These are phyloP conservation scores for Panthera uncia DNA, from an alignment of 2,113 vertebrate species.

Conservation along the genomic window DNA sequence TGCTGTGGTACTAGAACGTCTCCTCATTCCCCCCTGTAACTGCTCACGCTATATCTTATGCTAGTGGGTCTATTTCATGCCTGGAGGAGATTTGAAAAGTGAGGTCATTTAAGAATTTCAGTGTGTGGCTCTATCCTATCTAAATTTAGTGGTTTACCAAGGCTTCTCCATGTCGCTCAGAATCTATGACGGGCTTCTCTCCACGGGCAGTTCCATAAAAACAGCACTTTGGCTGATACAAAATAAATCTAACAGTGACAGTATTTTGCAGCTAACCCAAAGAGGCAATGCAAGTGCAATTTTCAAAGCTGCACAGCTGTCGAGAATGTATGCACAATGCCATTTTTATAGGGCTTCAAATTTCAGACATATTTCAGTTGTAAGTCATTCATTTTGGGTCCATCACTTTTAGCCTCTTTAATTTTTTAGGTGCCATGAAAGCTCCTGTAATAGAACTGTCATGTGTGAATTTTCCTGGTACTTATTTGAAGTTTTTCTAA, in stretches of 20 bases:
- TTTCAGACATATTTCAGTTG: background rate
- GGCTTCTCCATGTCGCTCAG: rapidly evolving
- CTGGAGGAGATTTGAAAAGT: background rate
- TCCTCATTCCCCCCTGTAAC: background rate
- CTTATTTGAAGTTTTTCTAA: no score
- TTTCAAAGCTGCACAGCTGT: background rate
- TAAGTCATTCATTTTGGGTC: background rate
- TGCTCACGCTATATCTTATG: background rate
- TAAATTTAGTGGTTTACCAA: background rate
- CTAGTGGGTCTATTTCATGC: background rate
- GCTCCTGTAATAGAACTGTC: background rate
- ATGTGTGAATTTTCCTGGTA: background rate
- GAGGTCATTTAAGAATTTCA: background rate
- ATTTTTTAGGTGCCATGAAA: background rate
- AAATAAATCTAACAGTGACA: background rate
- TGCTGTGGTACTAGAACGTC: background rate
- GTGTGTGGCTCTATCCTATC: background rate
- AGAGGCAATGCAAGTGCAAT: rapidly evolving
- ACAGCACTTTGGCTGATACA: background rate
- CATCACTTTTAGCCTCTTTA: background rate
- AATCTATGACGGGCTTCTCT: background rate
- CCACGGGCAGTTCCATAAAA: background rate
- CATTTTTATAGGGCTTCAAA: rapidly evolving
- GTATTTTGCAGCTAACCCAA: background rate
- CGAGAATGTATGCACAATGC: rapidly evolving